These are phyloP conservation scores for Zapus hudsonius DNA, from an alignment of 2,113 vertebrate genomes.

Conservation along the genomic window DNA sequence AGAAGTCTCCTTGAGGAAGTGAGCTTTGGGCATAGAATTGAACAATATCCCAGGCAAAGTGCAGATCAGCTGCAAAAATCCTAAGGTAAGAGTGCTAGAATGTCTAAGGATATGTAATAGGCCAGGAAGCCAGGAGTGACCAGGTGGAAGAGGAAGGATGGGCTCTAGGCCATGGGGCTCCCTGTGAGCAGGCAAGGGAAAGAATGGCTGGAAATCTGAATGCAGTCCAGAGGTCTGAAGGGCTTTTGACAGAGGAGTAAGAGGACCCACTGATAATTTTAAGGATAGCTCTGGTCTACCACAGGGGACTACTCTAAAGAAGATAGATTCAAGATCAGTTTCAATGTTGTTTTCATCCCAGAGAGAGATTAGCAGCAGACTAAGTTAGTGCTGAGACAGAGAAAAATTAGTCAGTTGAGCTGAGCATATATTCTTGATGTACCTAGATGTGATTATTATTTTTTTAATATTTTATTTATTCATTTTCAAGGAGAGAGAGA, in stretches of 20 bases:
- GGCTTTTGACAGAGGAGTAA: background rate
- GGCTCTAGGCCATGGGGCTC: background rate
- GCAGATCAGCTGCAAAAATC: background rate
- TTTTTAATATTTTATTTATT: too few relatives aligned
- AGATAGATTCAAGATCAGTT: background rate
- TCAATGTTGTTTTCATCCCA: background rate
- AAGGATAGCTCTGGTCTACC: background rate
- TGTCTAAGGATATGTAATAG: background rate
- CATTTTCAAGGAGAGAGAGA: slow-evolving; percentile 24
- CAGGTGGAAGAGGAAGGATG: background rate
- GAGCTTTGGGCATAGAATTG: background rate
- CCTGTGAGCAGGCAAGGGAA: background rate
- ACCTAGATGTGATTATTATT: slow-evolving; percentile 24
- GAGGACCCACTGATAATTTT: background rate
- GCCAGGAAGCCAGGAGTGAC: background rate
- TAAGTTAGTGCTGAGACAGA: background rate
- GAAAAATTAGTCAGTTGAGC: background rate
- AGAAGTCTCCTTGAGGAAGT: background rate
- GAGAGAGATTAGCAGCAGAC: background rate
- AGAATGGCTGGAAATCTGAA: background rate
- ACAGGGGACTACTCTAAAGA: background rate
- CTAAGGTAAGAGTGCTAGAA: background rate
- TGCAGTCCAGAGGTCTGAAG: background rate
- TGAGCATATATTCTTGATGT: slow-evolving; percentile 25
- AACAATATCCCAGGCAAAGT: background rate